Conservation (phyloP, 2,888 invertebrate genomes). For the Camptogramma bilineatum region DNA sequence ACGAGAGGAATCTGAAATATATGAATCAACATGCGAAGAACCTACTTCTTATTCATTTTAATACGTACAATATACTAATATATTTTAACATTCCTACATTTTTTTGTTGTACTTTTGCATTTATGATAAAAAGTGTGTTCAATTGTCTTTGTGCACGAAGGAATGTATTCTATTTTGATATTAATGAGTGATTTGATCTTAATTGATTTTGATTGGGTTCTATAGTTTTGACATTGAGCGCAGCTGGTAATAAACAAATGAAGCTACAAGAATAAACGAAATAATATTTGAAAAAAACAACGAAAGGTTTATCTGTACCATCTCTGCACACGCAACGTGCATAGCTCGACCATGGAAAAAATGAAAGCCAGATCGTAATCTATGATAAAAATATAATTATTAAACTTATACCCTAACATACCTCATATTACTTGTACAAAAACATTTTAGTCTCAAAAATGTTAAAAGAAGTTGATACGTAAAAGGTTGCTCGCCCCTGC, state of each 20-base stretch:
- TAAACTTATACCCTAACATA: conserved; percentile 36
- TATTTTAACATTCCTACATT: too few species aligned
- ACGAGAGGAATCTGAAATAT: too few species aligned
- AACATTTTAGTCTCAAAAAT: conserved; percentile 16
- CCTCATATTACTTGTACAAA: conserved; percentile 22
- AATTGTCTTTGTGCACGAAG: neutral
- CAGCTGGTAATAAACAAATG: conserved; percentile 57
- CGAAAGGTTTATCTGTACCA: conserved; percentile 64
- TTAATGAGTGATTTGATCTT: conserved; percentile 41
- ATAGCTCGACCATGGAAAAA: conserved; percentile 61
- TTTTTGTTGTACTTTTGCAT: too few species aligned
- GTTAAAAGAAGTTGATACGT: conserved; percentile 42
- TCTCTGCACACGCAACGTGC: conserved; percentile 65
- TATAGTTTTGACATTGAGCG: conserved; percentile 47
- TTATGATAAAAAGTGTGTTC: neutral
- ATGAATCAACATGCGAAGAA: too few species aligned
- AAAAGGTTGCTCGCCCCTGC: conserved; percentile 76
- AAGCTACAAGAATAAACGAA: conserved; percentile 54
- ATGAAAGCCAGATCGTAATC: conserved; percentile 66
- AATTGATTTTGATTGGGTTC: conserved; percentile 44
- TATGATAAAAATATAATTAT: conserved; percentile 63
- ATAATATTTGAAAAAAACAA: conserved; percentile 55
- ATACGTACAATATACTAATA: too few species aligned
- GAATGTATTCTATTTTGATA: conserved; percentile 29
- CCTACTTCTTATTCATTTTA: too few species aligned